Percentiles rank a stretch among this genome's conserved stretches.
These are phyloP conservation scores for Sebastes steindachneri DNA, from an alignment of 2,797 vertebrate genomes.

Conservation along the genomic window DNA sequence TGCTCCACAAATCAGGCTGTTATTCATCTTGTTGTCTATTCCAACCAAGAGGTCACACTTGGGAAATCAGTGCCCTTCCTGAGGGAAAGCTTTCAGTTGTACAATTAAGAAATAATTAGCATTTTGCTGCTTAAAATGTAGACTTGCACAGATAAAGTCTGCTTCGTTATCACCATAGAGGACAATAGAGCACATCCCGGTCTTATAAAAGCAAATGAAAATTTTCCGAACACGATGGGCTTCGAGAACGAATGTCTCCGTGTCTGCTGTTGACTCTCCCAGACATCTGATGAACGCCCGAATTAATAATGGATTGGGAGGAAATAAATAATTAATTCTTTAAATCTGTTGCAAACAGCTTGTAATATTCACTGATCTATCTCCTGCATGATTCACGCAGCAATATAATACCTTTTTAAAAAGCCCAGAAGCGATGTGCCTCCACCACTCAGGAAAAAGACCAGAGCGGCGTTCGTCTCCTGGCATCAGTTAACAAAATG, in stretches of 20 bases:
- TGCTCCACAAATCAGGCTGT: conserved; percentile 26
- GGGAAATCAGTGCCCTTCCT: conserved; percentile 44
- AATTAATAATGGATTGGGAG: conserved; percentile 66
- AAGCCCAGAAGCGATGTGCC: conserved; percentile 10
- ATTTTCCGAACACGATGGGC: conserved; percentile 27
- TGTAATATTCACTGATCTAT: conserved; percentile 51
- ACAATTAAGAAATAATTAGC: conserved; percentile 45
- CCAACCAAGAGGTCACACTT: conserved; percentile 19
- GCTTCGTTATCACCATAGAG: conserved; percentile 5
- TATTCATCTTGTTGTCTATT: conserved; percentile 25
- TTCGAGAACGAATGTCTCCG: conserved; percentile 21
- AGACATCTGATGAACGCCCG: conserved; percentile 43
- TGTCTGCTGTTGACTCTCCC: conserved; percentile 45
- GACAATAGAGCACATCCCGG: background rate
- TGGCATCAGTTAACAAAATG: conserved; percentile 31
- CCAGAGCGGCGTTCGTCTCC: conserved; percentile 7
- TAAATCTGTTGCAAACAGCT: conserved; percentile 67
- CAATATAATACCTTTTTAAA: conserved; percentile 26
- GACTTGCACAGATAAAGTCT: background rate
- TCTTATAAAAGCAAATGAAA: conserved; percentile 21
- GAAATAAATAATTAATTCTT: conserved; percentile 67
- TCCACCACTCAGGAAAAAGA: background rate
- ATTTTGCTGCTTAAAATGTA: conserved; percentile 25
- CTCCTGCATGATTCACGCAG: conserved; percentile 31
- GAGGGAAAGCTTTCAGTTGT: conserved; percentile 21